Evolutionary conservation across 2,888 invertebrate species (phyloP).

Genomic region (Ectemnius cavifrons): DNA sequence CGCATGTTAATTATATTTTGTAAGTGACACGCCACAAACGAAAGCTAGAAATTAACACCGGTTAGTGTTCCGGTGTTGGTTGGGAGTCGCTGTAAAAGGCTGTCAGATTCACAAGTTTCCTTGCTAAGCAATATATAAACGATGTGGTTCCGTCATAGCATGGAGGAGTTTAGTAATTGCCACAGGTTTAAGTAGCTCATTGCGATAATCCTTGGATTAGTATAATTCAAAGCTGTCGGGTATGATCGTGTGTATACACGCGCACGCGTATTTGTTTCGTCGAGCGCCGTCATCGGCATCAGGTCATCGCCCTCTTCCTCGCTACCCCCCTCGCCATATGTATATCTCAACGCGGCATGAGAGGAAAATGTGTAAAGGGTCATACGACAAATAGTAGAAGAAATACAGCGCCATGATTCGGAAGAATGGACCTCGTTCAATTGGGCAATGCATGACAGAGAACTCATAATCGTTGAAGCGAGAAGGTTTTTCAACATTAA

Average conservation of each 20-base stretch:
- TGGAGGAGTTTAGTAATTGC: too few species aligned
- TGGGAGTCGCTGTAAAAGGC: too few species aligned
- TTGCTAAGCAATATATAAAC: too few species aligned
- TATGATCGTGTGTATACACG: conserved; percentile 34
- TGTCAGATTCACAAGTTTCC: too few species aligned
- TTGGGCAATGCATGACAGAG: not conserved
- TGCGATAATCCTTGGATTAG: conserved; percentile 13
- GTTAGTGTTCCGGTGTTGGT: too few species aligned
- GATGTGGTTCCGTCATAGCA: too few species aligned
- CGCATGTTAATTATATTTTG: too few species aligned
- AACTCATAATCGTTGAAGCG: too few species aligned
- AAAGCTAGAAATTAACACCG: too few species aligned
- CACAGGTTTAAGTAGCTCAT: too few species aligned
- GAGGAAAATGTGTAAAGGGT: conserved; percentile 48
- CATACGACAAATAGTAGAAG: conserved; percentile 23
- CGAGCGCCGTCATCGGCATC: conserved; percentile 57
- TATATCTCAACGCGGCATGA: conserved; percentile 32
- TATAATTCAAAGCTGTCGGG: conserved; percentile 36
- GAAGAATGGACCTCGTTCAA: conserved; percentile 15
- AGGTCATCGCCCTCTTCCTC: conserved; percentile 60
- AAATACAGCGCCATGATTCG: conserved; percentile 11
- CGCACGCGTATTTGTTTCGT: conserved; percentile 44
- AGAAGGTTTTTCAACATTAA: not conserved
- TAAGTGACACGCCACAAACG: too few species aligned
- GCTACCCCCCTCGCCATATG: conserved; percentile 33